Evolutionary conservation across 2,113 vertebrate species (phyloP), one percentile per base, ranked within the genome.

Genomic region (Pterocles burchelli): DNA sequence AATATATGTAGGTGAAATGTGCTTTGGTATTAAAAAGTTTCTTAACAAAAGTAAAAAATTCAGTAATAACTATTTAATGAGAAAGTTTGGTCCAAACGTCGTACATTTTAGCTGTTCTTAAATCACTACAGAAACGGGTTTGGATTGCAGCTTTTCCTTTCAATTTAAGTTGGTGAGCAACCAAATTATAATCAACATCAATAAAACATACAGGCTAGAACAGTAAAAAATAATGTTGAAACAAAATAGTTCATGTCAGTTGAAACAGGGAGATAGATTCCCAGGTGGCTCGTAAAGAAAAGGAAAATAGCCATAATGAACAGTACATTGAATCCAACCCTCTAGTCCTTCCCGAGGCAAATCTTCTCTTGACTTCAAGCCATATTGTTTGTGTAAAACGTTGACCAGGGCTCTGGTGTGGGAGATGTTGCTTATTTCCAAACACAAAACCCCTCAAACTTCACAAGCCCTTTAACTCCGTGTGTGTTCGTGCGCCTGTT

Each of bases 141-240:
- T 92, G 83, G 88, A 97, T 61, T 70, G 59, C 51, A 94, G 59
- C 18, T 95, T 92, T 95, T 91, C 25, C 34, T 81, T 97, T 95
- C 68, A 95, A 52, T 93, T 85, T 74, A 96, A 93, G 46, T 90
- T 96, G 94, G 88, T 96, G 90, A 96, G 84, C 78, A 93, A 97
- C 88, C 83, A 95, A 95, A 90, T 94, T 93, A 85, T 86, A 94
- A 92, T 96, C 93, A 95, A 88, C 96, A 85, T 94, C 80, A 94
- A 91, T 95, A 96, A 89, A 95, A 46, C 11, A 21, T 78, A 72
- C 71, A 89, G 88, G 72, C 79, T 96, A 70, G 61, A 93, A 95
- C 41, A 93, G 80, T 89, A 90, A 92, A 96, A 96, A 90, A 87
- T 90, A 81, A 85, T 75, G 66, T 77, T 90, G 76, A 95, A 97